phyloP scores from a whole-genome alignment of 2,113 vertebrate genomes.

The Pteruthius melanotis region DNA sequence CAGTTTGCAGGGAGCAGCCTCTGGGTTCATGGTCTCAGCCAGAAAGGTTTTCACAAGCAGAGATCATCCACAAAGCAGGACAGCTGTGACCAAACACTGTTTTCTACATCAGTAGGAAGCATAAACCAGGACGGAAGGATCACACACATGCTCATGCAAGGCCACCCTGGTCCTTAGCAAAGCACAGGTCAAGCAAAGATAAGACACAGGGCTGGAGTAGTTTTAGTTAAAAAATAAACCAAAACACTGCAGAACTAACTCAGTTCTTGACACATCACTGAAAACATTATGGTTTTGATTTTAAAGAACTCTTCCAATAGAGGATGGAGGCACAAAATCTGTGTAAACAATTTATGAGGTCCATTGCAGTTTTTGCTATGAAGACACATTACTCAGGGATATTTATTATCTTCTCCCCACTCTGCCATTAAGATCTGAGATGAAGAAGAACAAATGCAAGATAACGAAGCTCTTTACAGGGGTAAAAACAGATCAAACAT shows the following conservation, averaged over 20 bases:
- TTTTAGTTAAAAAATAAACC: neutral
- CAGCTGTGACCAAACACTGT: neutral
- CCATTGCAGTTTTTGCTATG: neutral
- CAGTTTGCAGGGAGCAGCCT: neutral
- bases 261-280: neutral
- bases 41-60: neutral
- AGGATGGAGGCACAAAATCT: neutral
- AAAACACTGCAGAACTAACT: neutral
- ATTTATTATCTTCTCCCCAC: neutral
- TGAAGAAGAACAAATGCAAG: neutral
- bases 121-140: neutral
- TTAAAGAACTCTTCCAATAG: neutral
- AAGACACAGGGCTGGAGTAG: neutral
- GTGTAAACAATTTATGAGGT: neutral
- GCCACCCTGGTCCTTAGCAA: neutral
- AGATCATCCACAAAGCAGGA: neutral
- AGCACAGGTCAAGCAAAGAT: neutral
- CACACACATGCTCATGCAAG: neutral
- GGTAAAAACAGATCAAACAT: neutral
- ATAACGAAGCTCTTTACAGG: neutral
- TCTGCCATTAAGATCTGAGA: neutral
- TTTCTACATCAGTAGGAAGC: neutral
- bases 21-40: neutral
- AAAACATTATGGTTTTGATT: neutral
- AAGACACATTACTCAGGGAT: neutral